Evolutionary conservation across 2,888 invertebrate genomes (phyloP).

Genomic region (Troilus luridus): DNA sequence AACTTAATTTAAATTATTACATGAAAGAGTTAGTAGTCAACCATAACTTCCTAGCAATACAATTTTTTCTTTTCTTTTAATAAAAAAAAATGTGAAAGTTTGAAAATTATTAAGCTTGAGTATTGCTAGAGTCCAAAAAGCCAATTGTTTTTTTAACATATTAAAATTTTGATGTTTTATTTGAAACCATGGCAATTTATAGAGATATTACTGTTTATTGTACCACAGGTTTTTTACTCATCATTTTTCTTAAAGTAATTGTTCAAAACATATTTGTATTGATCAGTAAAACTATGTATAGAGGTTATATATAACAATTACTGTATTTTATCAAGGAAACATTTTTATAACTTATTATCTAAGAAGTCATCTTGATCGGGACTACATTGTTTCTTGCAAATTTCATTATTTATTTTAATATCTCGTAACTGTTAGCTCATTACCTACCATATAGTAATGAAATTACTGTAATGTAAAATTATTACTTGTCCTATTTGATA

Average conservation of each 20-base stretch:
- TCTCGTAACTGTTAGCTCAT: neutral
- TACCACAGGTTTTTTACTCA: neutral
- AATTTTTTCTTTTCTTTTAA: too few relatives aligned
- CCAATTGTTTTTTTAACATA: too few relatives aligned
- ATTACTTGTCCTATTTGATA: neutral
- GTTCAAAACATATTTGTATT: neutral
- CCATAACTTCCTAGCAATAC: too few relatives aligned
- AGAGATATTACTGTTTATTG: neutral
- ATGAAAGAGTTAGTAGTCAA: too few relatives aligned
- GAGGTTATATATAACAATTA: neutral
- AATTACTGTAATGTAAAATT: neutral
- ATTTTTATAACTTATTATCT: neutral
- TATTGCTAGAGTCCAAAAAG: too few relatives aligned
- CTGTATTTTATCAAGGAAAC: slow-evolving; percentile 8
- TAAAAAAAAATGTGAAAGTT: too few relatives aligned
- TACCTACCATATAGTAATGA: neutral
- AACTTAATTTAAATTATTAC: too few relatives aligned
- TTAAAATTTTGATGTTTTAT: neutral
- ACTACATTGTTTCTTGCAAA: neutral
- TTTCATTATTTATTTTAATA: neutral
- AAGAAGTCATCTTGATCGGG: neutral
- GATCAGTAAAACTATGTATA: neutral
- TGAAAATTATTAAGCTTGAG: too few relatives aligned
- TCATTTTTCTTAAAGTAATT: neutral
- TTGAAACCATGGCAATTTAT: neutral